phyloP scores from a whole-genome alignment of 2,113 vertebrate genomes.

The Ovibos moschatus region DNA sequence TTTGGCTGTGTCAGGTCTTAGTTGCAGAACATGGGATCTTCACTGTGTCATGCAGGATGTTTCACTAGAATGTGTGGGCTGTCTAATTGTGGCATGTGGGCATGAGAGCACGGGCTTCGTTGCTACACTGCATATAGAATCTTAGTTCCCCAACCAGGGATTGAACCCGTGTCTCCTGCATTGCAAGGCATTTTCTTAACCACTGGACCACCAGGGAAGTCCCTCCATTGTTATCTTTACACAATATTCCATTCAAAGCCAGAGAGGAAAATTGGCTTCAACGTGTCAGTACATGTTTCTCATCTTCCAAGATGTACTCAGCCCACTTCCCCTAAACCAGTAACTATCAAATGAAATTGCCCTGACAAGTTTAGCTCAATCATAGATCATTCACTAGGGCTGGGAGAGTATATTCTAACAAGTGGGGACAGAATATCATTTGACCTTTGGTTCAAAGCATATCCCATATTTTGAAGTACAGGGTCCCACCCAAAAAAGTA shows the following conservation, averaged over 20 bases:
- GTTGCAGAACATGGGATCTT: background rate
- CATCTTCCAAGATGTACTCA: background rate
- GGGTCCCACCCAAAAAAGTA: background rate
- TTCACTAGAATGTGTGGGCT: background rate
- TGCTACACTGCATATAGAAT: background rate
- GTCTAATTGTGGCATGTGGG: background rate
- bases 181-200: background rate
- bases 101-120: background rate
- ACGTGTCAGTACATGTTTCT: background rate
- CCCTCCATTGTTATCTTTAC: background rate
- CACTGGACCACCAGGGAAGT: background rate
- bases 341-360: background rate
- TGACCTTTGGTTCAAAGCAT: background rate
- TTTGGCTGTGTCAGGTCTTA: background rate
- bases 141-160: background rate
- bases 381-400: background rate
- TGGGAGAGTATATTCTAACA: background rate
- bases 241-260: background rate
- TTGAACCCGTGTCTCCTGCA: rapidly evolving
- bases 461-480: background rate
- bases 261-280: background rate
- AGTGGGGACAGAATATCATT: background rate
- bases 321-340: background rate
- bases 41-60: background rate
- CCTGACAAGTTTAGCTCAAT: background rate